Conservation (phyloP, 2,797 vertebrate genomes). For the Threskiornis aethiopicus region DNA sequence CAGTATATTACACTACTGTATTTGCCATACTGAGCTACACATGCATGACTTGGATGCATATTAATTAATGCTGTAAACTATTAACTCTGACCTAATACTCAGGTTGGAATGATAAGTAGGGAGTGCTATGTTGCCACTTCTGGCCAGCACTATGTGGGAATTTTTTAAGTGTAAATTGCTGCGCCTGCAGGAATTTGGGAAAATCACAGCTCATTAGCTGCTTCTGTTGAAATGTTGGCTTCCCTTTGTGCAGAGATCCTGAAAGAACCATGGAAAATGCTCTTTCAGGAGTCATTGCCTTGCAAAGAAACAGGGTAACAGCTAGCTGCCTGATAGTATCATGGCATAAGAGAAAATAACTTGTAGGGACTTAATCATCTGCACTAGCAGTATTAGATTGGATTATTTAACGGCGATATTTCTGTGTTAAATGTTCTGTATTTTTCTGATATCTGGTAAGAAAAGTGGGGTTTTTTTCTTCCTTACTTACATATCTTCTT, state of each 20-base stretch:
- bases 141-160: background rate
- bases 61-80: background rate
- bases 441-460: background rate
- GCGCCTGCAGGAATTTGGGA: background rate
- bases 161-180: background rate
- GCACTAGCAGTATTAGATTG: background rate
- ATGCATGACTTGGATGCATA: background rate
- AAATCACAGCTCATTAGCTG: background rate
- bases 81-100: background rate
- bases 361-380: background rate
- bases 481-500: background rate
- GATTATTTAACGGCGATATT: background rate
- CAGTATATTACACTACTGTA: background rate
- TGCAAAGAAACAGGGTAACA: background rate
- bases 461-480: fast-evolving
- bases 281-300: background rate
- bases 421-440: background rate
- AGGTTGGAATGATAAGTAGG: background rate
- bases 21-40: background rate
- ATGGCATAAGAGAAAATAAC: background rate
- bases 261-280: background rate
- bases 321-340: background rate
- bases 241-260: background rate
- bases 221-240: background rate
- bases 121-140: background rate